Evolutionary conservation across 2,797 vertebrate genomes (phyloP).

Genomic region (Mormyrus hasselquistii): DNA sequence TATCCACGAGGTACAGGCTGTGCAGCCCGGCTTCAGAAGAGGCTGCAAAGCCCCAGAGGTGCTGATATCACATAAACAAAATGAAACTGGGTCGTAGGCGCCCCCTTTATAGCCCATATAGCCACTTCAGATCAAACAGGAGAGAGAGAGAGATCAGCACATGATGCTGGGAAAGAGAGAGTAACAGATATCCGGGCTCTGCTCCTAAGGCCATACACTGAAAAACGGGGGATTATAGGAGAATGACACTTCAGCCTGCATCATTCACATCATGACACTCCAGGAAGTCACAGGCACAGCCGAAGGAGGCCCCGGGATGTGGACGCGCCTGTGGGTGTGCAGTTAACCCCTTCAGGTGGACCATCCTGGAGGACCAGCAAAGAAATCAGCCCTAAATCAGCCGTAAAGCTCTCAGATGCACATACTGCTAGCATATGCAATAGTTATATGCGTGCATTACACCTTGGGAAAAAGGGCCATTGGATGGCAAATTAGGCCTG

Average conservation of each 20-base stretch:
- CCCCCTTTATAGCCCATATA: neutral
- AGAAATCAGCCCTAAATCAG: neutral
- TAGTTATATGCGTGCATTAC: neutral
- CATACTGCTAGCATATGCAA: neutral
- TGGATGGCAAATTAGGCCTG: neutral
- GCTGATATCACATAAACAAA: slow-evolving; percentile 44
- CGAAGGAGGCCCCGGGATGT: neutral
- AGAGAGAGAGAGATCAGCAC: neutral
- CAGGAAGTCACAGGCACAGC: slow-evolving; percentile 26
- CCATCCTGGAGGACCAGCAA: neutral
- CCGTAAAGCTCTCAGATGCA: neutral
- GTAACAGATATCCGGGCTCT: slow-evolving; percentile 21
- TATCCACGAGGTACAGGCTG: neutral
- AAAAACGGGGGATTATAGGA: slow-evolving; percentile 32
- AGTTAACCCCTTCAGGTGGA: neutral
- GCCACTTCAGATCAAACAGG: neutral
- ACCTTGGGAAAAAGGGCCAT: neutral
- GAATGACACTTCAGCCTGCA: slow-evolving; percentile 21
- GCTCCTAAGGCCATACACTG: slow-evolving; percentile 13
- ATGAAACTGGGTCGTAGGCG: slow-evolving; percentile 32
- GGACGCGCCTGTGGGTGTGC: neutral
- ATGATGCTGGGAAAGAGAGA: neutral
- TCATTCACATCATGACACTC: neutral
- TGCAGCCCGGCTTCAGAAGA: neutral
- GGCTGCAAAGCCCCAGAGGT: slow-evolving; percentile 29